Percentiles rank a stretch among this genome's conserved stretches.
These are phyloP conservation scores for Tragelaphus oryx DNA, from an alignment of 2,797 vertebrate species.

Conservation along the genomic window DNA sequence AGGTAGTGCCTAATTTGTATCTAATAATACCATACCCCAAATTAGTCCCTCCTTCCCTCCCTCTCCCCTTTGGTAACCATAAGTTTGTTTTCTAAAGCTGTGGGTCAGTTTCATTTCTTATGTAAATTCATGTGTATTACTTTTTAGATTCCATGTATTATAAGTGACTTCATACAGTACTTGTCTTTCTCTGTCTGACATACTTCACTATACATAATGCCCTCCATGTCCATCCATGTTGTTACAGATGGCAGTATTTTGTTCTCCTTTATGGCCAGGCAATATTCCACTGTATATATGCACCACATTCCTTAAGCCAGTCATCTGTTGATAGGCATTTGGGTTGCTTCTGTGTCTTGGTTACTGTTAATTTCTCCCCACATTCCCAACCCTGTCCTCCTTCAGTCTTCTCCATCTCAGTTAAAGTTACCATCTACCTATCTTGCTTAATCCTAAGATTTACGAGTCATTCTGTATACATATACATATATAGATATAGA, in stretches of 20 bases:
- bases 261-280: neutral
- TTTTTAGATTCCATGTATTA: neutral
- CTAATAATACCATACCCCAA: neutral
- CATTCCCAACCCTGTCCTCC: neutral
- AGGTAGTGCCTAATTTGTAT: neutral
- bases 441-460: neutral
- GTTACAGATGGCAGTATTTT: neutral
- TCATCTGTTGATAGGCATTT: neutral
- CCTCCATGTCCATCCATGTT: neutral
- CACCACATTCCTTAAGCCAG: neutral
- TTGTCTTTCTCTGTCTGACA: neutral
- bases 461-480: neutral
- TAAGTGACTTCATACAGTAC: neutral
- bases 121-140: neutral
- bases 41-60: neutral
- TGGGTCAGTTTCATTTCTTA: neutral
- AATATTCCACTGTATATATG: neutral
- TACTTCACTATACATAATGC: neutral
- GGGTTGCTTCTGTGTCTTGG: neutral
- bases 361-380: neutral
- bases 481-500: neutral
- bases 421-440: neutral
- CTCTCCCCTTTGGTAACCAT: neutral
- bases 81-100: neutral
- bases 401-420: neutral